Base-by-base conservation (phyloP, 2,888 invertebrate genomes). In the Pyrocoelia pectoralis region DNA sequence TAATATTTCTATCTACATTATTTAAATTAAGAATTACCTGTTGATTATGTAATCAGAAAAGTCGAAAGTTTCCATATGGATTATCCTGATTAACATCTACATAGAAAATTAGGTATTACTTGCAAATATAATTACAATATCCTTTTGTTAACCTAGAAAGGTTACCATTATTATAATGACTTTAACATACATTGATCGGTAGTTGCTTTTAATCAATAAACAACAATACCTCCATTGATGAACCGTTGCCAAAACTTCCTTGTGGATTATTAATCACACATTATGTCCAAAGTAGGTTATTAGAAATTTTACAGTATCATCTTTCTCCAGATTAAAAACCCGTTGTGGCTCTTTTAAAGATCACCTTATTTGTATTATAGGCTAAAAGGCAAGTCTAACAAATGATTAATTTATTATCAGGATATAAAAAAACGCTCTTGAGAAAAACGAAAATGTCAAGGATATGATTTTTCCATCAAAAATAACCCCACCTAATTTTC, bases 31-130 rank as follows among this genome's bases (percentile, higher is more conserved):
- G 46, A 17, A 17, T 17, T 46, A 46, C 15, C 15, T 46, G 15
- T 46, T 17, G 10, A 46, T 46, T 46, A 46, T n/a, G 46, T n/a
- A 46, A 46, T 46, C 46, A 46, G n/a, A 33, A 33, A 46, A 46
- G 17, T 46, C 10, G 17, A 46, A 46, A 46, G 46, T 46, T 46
- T 15, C 17, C 10, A n/a, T 13, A 13, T 41, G 14, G 6, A 13
- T 46, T 18, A 10, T 9, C 8, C 33, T n/a, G 33, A 33, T 33
- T 33, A 33, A 33, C 33, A 33, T 33, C n/a, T 33, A 46, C 46
- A 46, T 46, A 46, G n/a, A 43, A 15, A 43, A n/a, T n/a, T 14
- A 10, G n/a, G 17, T 46, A 46, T 46, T 46, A 17, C 46, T 46
- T 15, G 46, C 46, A 17, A 46, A 18, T 46, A 46, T 46, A 46